These are phyloP conservation scores for Amia ocellicauda DNA, from an alignment of 2,113 vertebrate genomes.

Conservation along the genomic window DNA sequence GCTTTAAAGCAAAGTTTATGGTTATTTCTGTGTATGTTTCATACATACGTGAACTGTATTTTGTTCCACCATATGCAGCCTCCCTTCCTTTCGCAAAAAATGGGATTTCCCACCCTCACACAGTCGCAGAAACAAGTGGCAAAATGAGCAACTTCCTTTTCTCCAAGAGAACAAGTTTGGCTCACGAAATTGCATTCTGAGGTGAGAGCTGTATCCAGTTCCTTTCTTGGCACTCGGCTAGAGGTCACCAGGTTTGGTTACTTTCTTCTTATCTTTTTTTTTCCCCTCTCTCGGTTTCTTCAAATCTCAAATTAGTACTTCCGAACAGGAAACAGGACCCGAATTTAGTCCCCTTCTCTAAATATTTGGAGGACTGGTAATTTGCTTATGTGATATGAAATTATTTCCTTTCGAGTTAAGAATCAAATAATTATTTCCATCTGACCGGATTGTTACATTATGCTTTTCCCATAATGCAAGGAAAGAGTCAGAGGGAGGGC, in stretches of 20 bases:
- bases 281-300: slow-evolving; percentile 28
- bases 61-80: too few relatives aligned
- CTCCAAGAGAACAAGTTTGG: slow-evolving; percentile 29
- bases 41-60: too few relatives aligned
- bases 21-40: too few relatives aligned
- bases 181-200: slow-evolving; percentile 46
- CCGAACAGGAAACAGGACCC: slow-evolving; percentile 39
- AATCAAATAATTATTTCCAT: slow-evolving; percentile 59
- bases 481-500: slow-evolving; percentile 21
- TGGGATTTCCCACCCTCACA: slow-evolving; percentile 28
- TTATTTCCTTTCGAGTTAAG: slow-evolving; percentile 56
- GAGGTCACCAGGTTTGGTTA: slow-evolving; percentile 39
- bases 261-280: slow-evolving; percentile 37
- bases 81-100: slow-evolving; percentile 17
- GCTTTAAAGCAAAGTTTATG: too few relatives aligned
- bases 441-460: slow-evolving; percentile 28
- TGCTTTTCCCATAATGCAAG: slow-evolving; percentile 15
- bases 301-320: slow-evolving; percentile 47
- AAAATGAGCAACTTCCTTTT: slow-evolving; percentile 43
- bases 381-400: slow-evolving; percentile 56
- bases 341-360: slow-evolving; percentile 40
- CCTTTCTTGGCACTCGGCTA: slow-evolving; percentile 3
- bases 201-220: slow-evolving; percentile 26
- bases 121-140: slow-evolving; percentile 31
- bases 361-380: slow-evolving; percentile 61